A percentile compares a stretch with the other conserved stretches of the same genome.
phyloP scores from a whole-genome alignment of 2,888 invertebrate genomes.

The Agrotis clavis region DNA sequence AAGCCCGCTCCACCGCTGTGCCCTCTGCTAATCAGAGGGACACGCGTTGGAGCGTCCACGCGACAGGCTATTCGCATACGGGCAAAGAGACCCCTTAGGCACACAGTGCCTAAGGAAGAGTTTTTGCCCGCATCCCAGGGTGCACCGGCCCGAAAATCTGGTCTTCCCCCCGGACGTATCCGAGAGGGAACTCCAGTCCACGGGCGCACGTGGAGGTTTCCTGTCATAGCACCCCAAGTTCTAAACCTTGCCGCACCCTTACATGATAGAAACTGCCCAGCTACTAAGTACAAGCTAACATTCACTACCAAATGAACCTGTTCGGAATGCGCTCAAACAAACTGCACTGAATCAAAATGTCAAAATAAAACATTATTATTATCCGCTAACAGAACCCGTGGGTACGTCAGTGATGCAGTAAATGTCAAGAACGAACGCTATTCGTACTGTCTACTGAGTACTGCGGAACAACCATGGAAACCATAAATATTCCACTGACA shows the following conservation, averaged over 20 bases:
- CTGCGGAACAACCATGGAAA: conserved; percentile 53
- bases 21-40: too few relatives aligned
- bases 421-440: conserved; percentile 66
- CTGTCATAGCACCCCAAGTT: too few relatives aligned
- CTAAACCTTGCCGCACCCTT: conserved; percentile 15
- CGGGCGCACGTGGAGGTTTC: too few relatives aligned
- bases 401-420: conserved; percentile 59
- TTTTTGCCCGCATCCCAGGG: too few relatives aligned
- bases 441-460: conserved; percentile 53
- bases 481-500: conserved; percentile 61
- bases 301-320: conserved; percentile 50
- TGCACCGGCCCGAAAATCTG: too few relatives aligned
- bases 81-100: too few relatives aligned
- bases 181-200: too few relatives aligned
- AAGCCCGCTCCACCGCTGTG: too few relatives aligned
- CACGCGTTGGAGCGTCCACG: too few relatives aligned
- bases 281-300: conserved; percentile 31
- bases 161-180: too few relatives aligned
- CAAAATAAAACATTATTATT: conserved; percentile 66
- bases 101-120: too few relatives aligned
- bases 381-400: conserved; percentile 52
- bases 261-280: conserved; percentile 6
- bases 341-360: conserved; percentile 62
- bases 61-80: too few relatives aligned
- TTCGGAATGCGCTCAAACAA: conserved; percentile 48